Evolutionary conservation across 2,797 vertebrate species (phyloP).

Genomic region (Euphonia xanthogaster): DNA sequence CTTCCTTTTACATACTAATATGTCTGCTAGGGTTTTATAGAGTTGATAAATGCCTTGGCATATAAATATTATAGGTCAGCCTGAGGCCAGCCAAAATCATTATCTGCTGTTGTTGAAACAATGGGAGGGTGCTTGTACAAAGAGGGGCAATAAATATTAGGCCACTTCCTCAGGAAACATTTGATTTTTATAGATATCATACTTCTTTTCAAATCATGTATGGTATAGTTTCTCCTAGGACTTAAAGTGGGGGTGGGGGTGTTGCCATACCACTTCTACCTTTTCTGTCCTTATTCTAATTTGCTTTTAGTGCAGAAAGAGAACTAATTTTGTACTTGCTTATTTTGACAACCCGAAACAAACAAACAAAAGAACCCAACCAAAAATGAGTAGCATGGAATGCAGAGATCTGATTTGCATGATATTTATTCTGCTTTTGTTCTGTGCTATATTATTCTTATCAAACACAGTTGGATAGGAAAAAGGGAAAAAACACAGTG

Average conservation of each 20-base stretch:
- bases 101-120: conserved; percentile 31
- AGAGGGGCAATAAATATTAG: conserved; percentile 21
- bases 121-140: conserved; percentile 31
- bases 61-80: conserved; percentile 62
- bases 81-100: conserved; percentile 56
- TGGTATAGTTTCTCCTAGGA: not conserved
- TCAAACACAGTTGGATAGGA: not conserved
- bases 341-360: not conserved
- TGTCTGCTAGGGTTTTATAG: conserved; percentile 47
- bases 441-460: not conserved
- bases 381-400: not conserved
- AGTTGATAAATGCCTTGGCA: conserved; percentile 56
- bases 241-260: fast-evolving
- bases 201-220: not conserved
- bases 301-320: not conserved
- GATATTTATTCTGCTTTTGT: not conserved
- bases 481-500: fast-evolving
- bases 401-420: not conserved
- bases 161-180: conserved; percentile 32
- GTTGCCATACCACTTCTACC: not conserved
- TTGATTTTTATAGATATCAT: conserved; percentile 50
- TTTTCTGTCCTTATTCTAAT: not conserved
- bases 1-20: conserved; percentile 67
- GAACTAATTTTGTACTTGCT: not conserved
- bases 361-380: not conserved